These are phyloP conservation scores for Echiichthys vipera DNA, from an alignment of 2,797 vertebrate genomes.

Conservation along the genomic window DNA sequence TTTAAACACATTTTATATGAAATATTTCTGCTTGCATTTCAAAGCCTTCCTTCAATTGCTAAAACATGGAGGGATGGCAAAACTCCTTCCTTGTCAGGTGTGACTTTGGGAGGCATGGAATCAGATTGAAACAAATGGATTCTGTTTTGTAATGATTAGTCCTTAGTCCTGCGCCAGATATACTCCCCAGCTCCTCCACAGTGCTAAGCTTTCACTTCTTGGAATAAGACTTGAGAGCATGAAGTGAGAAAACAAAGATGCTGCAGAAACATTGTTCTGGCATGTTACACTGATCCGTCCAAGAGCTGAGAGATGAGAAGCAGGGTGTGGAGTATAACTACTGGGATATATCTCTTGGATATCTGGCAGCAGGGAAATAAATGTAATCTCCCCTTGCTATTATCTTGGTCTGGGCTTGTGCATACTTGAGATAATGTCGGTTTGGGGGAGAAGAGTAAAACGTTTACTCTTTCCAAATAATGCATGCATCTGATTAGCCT, in stretches of 20 bases:
- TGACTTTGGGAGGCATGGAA: slow-evolving; percentile 43
- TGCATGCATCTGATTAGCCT: slow-evolving; percentile 65
- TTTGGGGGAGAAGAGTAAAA: slow-evolving; percentile 27
- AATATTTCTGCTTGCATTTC: neutral
- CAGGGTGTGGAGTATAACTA: slow-evolving; percentile 51
- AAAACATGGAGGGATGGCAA: neutral
- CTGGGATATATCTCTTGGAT: slow-evolving; percentile 59
- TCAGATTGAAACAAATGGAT: slow-evolving; percentile 61
- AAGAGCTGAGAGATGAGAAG: slow-evolving; percentile 57
- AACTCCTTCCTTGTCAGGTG: slow-evolving; percentile 26
- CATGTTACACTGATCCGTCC: slow-evolving; percentile 56
- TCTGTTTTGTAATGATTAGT: slow-evolving; percentile 68
- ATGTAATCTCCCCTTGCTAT: slow-evolving; percentile 52
- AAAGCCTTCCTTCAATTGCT: neutral
- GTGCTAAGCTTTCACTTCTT: slow-evolving; percentile 57
- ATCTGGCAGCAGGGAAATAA: slow-evolving; percentile 63
- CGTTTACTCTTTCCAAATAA: slow-evolving; percentile 39
- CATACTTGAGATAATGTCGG: slow-evolving; percentile 57
- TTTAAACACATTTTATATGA: neutral
- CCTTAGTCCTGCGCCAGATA: slow-evolving; percentile 66
- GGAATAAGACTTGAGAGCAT: slow-evolving; percentile 52
- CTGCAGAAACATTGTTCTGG: slow-evolving; percentile 62
- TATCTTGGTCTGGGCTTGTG: slow-evolving; percentile 54
- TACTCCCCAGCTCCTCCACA: slow-evolving; percentile 48
- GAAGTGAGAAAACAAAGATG: slow-evolving; percentile 63